These are phyloP conservation scores for Mormyrops boulengeri DNA, from an alignment of 2,797 vertebrate species.

Conservation along the genomic window DNA sequence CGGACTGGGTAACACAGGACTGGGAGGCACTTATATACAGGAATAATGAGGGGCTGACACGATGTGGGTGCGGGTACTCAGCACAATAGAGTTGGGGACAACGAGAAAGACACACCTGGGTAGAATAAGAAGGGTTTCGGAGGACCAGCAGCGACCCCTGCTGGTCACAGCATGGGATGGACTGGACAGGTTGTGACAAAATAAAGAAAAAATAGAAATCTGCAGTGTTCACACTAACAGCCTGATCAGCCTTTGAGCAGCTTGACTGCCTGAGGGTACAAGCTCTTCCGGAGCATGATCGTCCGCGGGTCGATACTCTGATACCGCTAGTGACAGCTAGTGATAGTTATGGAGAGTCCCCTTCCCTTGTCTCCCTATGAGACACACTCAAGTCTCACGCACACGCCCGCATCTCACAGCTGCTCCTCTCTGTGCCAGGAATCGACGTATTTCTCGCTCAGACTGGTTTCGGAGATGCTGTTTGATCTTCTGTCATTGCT, in stretches of 20 bases:
- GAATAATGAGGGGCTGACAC: background rate
- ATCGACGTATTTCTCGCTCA: background rate
- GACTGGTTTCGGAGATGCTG: background rate
- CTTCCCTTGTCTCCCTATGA: background rate
- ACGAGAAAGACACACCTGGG: background rate
- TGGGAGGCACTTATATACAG: background rate
- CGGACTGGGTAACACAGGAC: background rate
- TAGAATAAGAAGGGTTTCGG: background rate
- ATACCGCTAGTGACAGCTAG: background rate
- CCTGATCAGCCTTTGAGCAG: background rate
- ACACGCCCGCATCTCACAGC: background rate
- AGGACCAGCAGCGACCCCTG: background rate
- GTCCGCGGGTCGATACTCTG: background rate
- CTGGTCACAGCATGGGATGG: background rate
- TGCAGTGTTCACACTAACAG: background rate
- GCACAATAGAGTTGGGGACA: background rate
- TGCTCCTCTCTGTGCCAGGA: background rate
- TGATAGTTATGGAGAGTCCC: background rate
- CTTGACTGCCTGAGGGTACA: background rate
- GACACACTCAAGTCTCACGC: background rate
- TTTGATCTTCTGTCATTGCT: background rate
- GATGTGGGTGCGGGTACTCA: background rate
- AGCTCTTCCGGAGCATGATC: background rate
- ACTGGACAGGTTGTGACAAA: background rate
- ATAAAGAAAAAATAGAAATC: background rate